A percentile compares a stretch with the other conserved stretches of the same genome.
These are phyloP conservation scores for Eublepharis macularius DNA, from an alignment of 2,113 vertebrate genomes.

Conservation along the genomic window DNA sequence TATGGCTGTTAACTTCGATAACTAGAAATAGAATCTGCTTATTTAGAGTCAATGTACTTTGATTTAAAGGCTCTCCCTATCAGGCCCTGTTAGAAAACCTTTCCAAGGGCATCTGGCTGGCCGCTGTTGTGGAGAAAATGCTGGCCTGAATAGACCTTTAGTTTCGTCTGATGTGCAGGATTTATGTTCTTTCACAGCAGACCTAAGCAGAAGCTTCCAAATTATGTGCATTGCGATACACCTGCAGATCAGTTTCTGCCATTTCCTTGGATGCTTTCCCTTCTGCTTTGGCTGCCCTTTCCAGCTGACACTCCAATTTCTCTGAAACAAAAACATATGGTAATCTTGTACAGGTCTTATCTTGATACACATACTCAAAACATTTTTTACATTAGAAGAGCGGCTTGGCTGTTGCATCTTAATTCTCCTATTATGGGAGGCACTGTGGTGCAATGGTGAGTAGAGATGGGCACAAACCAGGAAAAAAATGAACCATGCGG, in stretches of 20 bases:
- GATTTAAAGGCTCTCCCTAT: not conserved
- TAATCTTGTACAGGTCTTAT: not conserved
- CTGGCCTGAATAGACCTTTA: not conserved
- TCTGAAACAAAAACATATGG: not conserved
- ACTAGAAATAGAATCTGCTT: not conserved
- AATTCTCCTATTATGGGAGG: no score
- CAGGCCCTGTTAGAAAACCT: not conserved
- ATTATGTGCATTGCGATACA: not conserved
- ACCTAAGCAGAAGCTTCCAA: not conserved
- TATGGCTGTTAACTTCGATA: not conserved
- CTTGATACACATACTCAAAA: not conserved
- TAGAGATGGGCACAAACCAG: no score
- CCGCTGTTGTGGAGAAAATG: not conserved
- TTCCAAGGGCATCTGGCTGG: not conserved
- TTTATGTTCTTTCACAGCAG: not conserved
- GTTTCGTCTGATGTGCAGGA: not conserved
- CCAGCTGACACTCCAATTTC: not conserved
- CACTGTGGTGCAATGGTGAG: no score
- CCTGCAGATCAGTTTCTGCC: not conserved
- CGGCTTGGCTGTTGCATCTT: not conserved
- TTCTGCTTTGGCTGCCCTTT: not conserved
- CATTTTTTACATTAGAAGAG: not conserved
- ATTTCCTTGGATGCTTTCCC: not conserved
- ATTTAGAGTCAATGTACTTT: not conserved
- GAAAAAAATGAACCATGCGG: no score